These are phyloP conservation scores for Plagiodera versicolora DNA, from an alignment of 2,888 invertebrate genomes.

Conservation along the genomic window DNA sequence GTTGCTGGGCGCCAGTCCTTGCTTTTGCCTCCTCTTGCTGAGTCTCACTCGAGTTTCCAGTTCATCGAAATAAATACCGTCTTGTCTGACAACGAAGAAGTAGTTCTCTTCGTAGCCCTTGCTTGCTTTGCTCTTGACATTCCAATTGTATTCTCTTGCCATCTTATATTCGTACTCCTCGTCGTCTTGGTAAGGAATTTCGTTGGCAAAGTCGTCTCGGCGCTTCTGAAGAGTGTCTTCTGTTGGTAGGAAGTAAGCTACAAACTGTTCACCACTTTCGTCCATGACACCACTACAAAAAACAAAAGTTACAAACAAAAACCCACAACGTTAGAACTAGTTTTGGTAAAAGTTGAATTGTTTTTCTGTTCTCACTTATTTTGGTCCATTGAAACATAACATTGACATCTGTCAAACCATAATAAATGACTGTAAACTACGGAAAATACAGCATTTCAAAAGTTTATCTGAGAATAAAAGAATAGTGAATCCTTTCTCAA, in stretches of 20 bases:
- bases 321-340: too few species aligned
- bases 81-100: conserved; percentile 88
- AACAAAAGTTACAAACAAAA: too few species aligned
- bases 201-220: conserved; percentile 75
- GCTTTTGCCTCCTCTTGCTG: conserved; percentile 87
- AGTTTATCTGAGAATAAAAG: too few species aligned
- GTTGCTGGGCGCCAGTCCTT: conserved; percentile 66
- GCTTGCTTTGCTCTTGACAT: conserved; percentile 87
- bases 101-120: conserved; percentile 93
- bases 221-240: conserved; percentile 90
- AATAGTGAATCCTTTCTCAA: too few species aligned
- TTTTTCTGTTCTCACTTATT: too few species aligned
- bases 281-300: conserved; percentile 93
- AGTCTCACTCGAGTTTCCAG: conserved; percentile 92
- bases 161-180: conserved; percentile 96
- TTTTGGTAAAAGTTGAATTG: too few species aligned
- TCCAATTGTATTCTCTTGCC: conserved; percentile 99
- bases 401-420: too few species aligned
- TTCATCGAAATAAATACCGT: conserved; percentile 93
- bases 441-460: too few species aligned
- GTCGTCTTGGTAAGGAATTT: conserved; percentile 81
- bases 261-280: conserved; percentile 98
- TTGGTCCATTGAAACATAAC: too few species aligned
- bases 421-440: too few species aligned
- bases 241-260: conserved; percentile 96